These are phyloP conservation scores for Salvelinus fontinalis DNA, from an alignment of 2,113 vertebrate genomes.

Conservation along the genomic window DNA sequence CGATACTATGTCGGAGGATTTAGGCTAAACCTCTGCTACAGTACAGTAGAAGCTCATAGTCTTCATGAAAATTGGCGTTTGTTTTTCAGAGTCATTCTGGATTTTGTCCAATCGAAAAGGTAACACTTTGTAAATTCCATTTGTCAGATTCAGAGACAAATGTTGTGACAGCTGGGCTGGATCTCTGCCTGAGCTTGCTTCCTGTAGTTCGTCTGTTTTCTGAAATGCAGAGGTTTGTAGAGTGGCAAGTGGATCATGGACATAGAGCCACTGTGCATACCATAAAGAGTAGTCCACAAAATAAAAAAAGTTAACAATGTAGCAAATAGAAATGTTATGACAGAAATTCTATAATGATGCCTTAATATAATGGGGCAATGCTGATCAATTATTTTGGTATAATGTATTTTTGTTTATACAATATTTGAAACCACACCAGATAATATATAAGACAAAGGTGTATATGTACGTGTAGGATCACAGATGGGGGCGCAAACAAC, in stretches of 20 bases:
- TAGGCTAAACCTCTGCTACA: neutral
- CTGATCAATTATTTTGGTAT: too few species aligned
- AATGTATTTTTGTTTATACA: too few species aligned
- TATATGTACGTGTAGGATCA: conserved; percentile 28
- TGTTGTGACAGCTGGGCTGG: conserved; percentile 53
- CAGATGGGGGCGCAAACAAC: conserved; percentile 56
- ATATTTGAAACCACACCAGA: too few species aligned
- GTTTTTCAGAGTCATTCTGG: conserved; percentile 28
- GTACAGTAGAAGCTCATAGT: neutral
- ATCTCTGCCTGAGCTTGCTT: conserved; percentile 40
- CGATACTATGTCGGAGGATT: conserved; percentile 12
- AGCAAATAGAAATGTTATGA: neutral
- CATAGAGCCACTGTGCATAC: neutral
- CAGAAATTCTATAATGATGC: neutral
- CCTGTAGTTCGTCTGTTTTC: too few species aligned
- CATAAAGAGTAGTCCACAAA: too few species aligned
- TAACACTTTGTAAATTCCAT: conserved; percentile 46
- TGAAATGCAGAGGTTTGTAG: neutral
- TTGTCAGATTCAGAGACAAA: conserved; percentile 59
- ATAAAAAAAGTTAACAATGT: neutral
- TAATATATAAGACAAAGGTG: neutral
- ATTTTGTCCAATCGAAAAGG: conserved; percentile 35
- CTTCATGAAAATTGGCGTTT: neutral
- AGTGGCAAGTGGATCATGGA: neutral
- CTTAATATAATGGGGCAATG: too few species aligned